Conservation (phyloP, 2,113 vertebrate genomes). For the Acanthisitta chloris region DNA sequence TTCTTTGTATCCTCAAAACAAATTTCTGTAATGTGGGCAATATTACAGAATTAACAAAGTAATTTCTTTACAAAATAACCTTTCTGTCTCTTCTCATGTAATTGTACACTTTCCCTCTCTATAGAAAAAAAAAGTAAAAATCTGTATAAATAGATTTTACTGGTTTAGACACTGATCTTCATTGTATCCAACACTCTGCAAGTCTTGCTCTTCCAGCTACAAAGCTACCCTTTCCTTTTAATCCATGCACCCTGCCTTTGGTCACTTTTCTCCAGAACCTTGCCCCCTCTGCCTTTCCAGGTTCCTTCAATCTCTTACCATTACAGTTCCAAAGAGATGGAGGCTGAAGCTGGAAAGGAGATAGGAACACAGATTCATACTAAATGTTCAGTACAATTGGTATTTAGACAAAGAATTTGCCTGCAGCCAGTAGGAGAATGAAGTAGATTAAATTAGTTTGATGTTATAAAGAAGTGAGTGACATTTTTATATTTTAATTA, state of each 20-base stretch:
- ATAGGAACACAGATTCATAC: neutral
- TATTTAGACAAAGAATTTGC: conserved; percentile 31
- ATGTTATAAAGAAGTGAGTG: neutral
- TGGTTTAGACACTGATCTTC: neutral
- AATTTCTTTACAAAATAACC: neutral
- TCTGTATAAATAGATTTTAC: neutral
- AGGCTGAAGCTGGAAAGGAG: neutral
- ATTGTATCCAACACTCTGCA: neutral
- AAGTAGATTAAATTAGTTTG: neutral
- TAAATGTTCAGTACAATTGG: neutral
- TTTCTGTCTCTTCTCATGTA: neutral
- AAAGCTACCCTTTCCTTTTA: neutral
- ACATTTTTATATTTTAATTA: conserved; percentile 52
- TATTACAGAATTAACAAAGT: neutral
- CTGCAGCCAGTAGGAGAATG: neutral
- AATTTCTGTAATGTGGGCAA: neutral
- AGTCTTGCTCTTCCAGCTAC: neutral
- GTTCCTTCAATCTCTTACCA: neutral
- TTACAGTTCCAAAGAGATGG: neutral
- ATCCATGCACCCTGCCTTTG: neutral
- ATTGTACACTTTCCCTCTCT: neutral
- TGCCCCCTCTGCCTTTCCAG: neutral
- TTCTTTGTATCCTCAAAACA: neutral
- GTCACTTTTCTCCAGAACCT: neutral
- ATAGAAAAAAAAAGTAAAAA: neutral